Percentiles rank a stretch among this genome's conserved stretches.
Conservation (phyloP, 1,140 invertebrate genomes). For the Caenorhabditis tropicalis region DNA sequence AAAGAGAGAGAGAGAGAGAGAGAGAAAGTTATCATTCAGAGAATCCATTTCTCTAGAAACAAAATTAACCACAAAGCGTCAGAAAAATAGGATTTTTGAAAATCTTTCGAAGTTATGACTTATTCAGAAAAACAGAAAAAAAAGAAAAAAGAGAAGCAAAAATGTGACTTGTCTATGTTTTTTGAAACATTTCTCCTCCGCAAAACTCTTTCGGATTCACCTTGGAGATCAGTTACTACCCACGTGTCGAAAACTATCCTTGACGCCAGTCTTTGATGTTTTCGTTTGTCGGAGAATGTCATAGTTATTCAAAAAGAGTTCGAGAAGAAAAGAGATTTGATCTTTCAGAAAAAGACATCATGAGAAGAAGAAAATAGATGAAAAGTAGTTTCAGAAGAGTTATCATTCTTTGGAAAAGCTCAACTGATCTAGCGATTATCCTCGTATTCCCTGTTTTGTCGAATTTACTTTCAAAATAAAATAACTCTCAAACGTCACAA, state of each 20-base stretch:
- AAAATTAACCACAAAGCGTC: too few species aligned
- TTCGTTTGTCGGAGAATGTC: too few species aligned
- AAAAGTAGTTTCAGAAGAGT: neutral
- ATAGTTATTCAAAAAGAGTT: too few species aligned
- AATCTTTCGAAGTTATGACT: neutral
- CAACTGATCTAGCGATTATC: neutral
- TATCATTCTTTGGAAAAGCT: neutral
- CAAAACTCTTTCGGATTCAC: neutral
- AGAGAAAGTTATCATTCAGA: too few species aligned
- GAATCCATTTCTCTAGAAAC: too few species aligned
- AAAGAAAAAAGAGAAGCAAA: neutral
- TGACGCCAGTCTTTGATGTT: too few species aligned
- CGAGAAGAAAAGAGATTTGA: too few species aligned
- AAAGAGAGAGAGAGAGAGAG: too few species aligned
- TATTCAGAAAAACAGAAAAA: neutral
- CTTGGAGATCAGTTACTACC: neutral
- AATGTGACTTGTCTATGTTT: neutral
- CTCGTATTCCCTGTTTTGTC: neutral
- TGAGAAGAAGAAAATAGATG: too few species aligned
- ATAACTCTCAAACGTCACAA: neutral
- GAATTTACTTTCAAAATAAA: neutral
- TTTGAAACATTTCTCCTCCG: neutral
- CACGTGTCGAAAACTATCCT: neutral
- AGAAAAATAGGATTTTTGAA: neutral
- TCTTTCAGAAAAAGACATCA: too few species aligned